Evolutionary conservation across 2,113 vertebrate genomes (phyloP).

Genomic region (Eretmochelys imbricata): DNA sequence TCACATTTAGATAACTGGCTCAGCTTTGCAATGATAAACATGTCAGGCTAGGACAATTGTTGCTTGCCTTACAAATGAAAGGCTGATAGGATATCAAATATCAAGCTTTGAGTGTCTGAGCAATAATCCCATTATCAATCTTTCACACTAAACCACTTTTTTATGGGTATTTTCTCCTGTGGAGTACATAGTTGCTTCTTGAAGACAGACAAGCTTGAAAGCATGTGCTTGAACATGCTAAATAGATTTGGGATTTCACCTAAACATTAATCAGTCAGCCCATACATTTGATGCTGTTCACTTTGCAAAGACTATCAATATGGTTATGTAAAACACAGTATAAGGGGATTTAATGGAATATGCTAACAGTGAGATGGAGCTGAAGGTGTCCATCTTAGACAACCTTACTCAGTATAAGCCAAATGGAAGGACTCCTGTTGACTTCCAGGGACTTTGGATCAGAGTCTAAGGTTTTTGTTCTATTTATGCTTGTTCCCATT

Average conservation of each 20-base stretch:
- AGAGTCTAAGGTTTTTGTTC: fast-evolving
- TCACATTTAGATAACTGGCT: background rate
- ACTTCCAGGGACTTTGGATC: fast-evolving
- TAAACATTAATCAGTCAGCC: background rate
- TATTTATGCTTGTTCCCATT: fast-evolving
- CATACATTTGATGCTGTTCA: background rate
- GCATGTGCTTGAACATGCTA: fast-evolving
- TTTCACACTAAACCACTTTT: background rate
- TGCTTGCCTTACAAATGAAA: background rate
- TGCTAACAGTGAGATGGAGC: background rate
- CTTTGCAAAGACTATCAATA: background rate
- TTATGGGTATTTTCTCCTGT: background rate
- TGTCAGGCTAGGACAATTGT: background rate
- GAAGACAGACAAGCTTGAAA: background rate
- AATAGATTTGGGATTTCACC: background rate
- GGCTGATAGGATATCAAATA: slow-evolving; percentile 10
- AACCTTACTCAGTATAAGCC: fast-evolving
- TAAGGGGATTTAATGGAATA: background rate
- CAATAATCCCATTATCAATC: background rate
- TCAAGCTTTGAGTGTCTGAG: background rate
- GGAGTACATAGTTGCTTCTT: background rate
- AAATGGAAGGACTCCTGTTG: background rate
- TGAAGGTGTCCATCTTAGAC: background rate
- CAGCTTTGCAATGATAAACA: background rate
- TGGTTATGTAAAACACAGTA: background rate